These are phyloP conservation scores for Oscheius sp. DNA, from an alignment of 2,888 invertebrate species.

Conservation along the genomic window DNA sequence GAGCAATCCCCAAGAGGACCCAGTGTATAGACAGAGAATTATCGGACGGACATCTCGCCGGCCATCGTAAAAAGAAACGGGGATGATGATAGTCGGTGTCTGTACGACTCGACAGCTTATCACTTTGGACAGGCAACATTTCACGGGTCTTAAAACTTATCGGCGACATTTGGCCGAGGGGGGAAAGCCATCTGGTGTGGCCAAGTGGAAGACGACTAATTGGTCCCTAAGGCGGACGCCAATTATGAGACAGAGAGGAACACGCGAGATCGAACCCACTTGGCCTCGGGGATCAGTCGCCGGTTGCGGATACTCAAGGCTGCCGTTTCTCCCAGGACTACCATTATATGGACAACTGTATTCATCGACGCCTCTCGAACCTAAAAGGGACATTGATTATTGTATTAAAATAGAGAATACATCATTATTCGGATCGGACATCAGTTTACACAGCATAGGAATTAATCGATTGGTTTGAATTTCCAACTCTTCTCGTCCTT, in stretches of 20 bases:
- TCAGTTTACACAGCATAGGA: constrained; percentile 36
- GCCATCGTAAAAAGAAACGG: constrained; percentile 17
- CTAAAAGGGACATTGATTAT: constrained; percentile 22
- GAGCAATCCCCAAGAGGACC: background rate
- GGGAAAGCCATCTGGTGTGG: no score
- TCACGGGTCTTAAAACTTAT: no score
- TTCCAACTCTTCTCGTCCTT: constrained; percentile 34
- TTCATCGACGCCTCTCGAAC: constrained; percentile 32
- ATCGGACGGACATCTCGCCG: constrained; percentile 9
- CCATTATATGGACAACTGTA: constrained; percentile 34
- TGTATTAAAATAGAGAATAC: background rate
- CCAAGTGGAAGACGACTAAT: background rate
- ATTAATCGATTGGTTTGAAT: constrained; percentile 33
- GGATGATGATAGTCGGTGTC: background rate
- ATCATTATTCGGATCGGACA: constrained; percentile 35
- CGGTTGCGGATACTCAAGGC: constrained; percentile 30
- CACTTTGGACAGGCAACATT: background rate
- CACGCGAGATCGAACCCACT: constrained; percentile 18
- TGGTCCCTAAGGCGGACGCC: background rate
- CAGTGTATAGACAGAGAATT: background rate
- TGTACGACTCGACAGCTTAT: background rate
- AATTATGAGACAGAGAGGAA: background rate
- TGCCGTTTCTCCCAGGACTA: constrained; percentile 29
- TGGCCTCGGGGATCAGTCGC: constrained; percentile 34
- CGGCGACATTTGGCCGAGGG: no score